These are phyloP conservation scores for Caretta caretta DNA, from an alignment of 2,113 vertebrate species.

Conservation along the genomic window DNA sequence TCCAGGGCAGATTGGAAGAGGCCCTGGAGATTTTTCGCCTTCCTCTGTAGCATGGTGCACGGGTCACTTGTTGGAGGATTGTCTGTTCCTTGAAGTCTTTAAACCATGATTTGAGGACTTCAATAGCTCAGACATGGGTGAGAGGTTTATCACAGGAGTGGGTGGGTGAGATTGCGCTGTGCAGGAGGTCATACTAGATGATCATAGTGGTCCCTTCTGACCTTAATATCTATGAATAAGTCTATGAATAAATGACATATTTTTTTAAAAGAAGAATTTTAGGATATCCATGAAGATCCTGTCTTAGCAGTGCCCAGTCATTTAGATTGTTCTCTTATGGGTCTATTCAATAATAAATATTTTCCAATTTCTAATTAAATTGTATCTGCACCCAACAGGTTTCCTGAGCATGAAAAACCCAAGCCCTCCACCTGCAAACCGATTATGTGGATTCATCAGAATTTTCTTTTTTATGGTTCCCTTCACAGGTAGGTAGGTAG, in stretches of 20 bases:
- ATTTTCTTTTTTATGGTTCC: not conserved
- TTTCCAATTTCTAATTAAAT: not conserved
- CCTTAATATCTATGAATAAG: too few species aligned
- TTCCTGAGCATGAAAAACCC: not conserved
- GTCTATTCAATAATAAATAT: not conserved
- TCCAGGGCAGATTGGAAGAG: too few species aligned
- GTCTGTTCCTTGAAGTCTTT: too few species aligned
- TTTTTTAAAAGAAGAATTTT: not conserved
- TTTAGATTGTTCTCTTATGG: not conserved
- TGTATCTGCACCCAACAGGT: fast-evolving
- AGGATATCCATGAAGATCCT: fast-evolving
- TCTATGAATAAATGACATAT: not conserved
- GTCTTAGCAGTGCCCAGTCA: not conserved
- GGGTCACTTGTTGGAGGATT: too few species aligned
- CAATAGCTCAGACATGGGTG: too few species aligned
- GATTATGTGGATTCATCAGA: fast-evolving
- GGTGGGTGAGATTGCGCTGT: too few species aligned
- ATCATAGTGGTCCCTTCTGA: too few species aligned
- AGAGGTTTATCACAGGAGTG: too few species aligned
- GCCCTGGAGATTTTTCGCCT: too few species aligned
- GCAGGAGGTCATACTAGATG: too few species aligned
- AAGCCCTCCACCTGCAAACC: not conserved
- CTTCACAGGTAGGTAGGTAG: not conserved
- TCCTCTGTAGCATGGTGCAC: too few species aligned
- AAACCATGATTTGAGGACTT: too few species aligned